These are phyloP conservation scores for Tragelaphus imberbis DNA, from an alignment of 2,113 vertebrate genomes.

Conservation along the genomic window DNA sequence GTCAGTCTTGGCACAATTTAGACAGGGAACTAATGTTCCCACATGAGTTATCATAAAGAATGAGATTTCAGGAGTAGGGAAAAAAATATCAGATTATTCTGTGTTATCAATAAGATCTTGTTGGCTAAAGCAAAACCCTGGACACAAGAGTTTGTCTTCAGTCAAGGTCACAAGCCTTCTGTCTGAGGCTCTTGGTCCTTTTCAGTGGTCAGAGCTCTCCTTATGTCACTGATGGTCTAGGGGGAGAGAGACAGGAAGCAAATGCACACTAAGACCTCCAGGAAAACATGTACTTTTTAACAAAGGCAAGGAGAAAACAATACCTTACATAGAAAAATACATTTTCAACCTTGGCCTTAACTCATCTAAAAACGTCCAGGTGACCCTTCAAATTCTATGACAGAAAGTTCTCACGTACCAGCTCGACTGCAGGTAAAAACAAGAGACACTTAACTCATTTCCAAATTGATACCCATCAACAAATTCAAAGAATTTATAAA, in stretches of 20 bases:
- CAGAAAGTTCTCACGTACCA: not conserved
- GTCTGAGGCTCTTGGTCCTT: not conserved
- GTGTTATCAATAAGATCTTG: not conserved
- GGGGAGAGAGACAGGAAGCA: not conserved
- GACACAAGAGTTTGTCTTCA: not conserved
- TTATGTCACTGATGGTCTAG: not conserved
- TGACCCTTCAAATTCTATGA: not conserved
- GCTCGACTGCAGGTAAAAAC: not conserved
- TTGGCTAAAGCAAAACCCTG: not conserved
- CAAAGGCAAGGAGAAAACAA: not conserved
- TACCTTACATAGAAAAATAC: not conserved
- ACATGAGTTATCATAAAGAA: not conserved
- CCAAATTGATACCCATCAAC: not conserved
- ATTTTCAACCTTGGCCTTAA: not conserved
- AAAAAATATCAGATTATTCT: not conserved
- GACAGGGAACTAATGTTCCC: not conserved
- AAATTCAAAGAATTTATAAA: not conserved
- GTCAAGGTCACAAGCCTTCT: not conserved
- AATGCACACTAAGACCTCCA: not conserved
- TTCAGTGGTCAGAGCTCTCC: not conserved
- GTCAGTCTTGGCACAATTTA: not conserved
- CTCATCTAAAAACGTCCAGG: not conserved
- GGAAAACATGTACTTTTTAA: not conserved
- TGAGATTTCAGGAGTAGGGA: not conserved
- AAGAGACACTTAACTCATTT: not conserved